Evolutionary conservation across 2,797 vertebrate species (phyloP), one percentile per base, ranked within the genome.

Genomic region (Sebastolobus alascanus): DNA sequence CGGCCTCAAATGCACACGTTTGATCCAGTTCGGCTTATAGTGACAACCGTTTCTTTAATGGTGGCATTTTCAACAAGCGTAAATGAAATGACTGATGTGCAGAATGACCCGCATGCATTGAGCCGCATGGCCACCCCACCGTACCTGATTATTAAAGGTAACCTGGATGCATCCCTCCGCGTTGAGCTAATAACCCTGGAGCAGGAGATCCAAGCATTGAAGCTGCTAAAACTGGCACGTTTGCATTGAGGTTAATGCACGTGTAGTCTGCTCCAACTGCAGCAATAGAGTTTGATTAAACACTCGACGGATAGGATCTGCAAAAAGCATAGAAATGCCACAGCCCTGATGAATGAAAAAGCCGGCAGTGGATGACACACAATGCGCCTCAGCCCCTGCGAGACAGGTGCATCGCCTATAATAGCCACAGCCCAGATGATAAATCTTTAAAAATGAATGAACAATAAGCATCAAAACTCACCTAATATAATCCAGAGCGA

Each of bases 401-500:
- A 67, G 80, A 22, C 87, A 87, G 83, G 91, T 89, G 84, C 85
- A 77, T 46, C 79, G 80, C 74, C 46, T 33, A 20, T 22, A 31
- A 10, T 18, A 69, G 46, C 60, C 27, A 6, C 68, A 56, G 31
- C 71, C 43, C 18, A 18, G 13, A n/a, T 20, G 63, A 63, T 20
- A 70, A 22, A 66, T 22, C 46, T 1, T 22, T 1, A n/a, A 18
- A 14, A 65, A 69, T 4, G 12, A 46, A 60, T 13, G 6, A 35
- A 6, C n/a, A 5, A 46, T 0, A 4, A 1, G 1, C 33, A 2
- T 14, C 13, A 1, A 18, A 74, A 95, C 95, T 96, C 89, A 96
- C 96, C 96, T 93, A 96, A 94, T 75, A 96, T 87, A 89, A 96
- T 96, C 95, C 96, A 96, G 81, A 96, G 93, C 89, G 94, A 96